Evolutionary conservation across 2,888 invertebrate genomes (phyloP).

Genomic region (Ophioninae sp.): DNA sequence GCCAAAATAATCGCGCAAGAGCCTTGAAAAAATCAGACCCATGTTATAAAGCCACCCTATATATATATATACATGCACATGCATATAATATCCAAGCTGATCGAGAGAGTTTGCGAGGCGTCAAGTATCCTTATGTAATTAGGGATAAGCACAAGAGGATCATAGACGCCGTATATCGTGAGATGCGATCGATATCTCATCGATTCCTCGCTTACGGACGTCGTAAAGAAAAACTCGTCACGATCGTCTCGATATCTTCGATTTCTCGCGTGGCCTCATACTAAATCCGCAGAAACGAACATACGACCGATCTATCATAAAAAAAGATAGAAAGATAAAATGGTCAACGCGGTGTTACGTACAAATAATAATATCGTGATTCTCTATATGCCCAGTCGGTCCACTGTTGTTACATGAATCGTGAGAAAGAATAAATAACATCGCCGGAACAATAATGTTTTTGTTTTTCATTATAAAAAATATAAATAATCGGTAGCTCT

Average conservation of each 20-base stretch:
- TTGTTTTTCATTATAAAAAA: too few species aligned
- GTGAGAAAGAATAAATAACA: too few species aligned
- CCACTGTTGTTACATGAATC: too few species aligned
- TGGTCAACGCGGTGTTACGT: neutral
- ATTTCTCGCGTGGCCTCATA: constrained; percentile 13
- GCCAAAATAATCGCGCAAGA: too few species aligned
- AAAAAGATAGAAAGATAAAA: too few species aligned
- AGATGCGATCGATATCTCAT: constrained; percentile 66
- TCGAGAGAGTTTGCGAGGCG: constrained; percentile 64
- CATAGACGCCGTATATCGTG: constrained; percentile 9
- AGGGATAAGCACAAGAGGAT: constrained; percentile 62
- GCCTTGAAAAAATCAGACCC: too few species aligned
- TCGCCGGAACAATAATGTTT: too few species aligned
- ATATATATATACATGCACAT: too few species aligned
- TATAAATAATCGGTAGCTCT: too few species aligned
- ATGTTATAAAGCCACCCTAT: too few species aligned
- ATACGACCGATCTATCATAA: neutral
- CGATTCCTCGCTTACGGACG: constrained; percentile 52
- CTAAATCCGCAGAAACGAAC: neutral
- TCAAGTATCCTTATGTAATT: constrained; percentile 67
- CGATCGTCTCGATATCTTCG: constrained; percentile 28
- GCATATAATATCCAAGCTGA: neutral
- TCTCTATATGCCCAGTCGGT: too few species aligned
- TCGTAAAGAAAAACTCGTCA: constrained; percentile 24
- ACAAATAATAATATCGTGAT: neutral